Conservation (phyloP, 2,888 invertebrate genomes). For the Lithophane ornitopus region DNA sequence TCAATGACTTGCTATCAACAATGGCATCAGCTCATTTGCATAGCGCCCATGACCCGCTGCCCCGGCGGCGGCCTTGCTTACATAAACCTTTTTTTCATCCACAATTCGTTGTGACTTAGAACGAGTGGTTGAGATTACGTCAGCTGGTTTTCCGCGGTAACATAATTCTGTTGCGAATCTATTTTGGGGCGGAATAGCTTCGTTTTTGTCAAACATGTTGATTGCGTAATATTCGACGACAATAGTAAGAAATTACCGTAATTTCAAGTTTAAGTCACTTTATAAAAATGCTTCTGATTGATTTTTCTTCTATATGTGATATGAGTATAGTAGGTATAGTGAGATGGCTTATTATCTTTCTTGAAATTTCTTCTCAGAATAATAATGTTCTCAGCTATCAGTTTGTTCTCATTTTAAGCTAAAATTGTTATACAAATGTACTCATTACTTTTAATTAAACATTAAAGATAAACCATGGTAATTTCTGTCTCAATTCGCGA, state of each 20-base stretch:
- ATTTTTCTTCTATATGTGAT: not conserved
- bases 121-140: slow-evolving; percentile 57
- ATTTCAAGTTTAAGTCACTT: not conserved
- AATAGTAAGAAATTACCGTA: not conserved
- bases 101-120: slow-evolving; percentile 66
- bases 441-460: slow-evolving; percentile 19
- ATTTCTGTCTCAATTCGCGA: slow-evolving; percentile 34
- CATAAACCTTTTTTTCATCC: slow-evolving; percentile 71
- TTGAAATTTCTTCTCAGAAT: slow-evolving; percentile 24
- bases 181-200: slow-evolving; percentile 20
- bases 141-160: slow-evolving; percentile 48
- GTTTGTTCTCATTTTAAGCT: slow-evolving; percentile 26
- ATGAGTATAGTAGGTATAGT: too few species aligned
- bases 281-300: not conserved
- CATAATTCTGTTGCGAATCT: slow-evolving; percentile 48
- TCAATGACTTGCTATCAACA: slow-evolving; percentile 76
- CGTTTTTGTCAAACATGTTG: slow-evolving; percentile 7
- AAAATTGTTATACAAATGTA: slow-evolving; percentile 11
- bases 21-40: slow-evolving; percentile 84
- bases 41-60: slow-evolving; percentile 85
- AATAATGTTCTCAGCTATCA: slow-evolving; percentile 37
- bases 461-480: slow-evolving; percentile 39
- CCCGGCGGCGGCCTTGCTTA: slow-evolving; percentile 78
- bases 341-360: not conserved
- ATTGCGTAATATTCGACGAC: not conserved